These are phyloP conservation scores for Arizona elegans DNA, from an alignment of 2,113 vertebrate genomes.

Conservation along the genomic window DNA sequence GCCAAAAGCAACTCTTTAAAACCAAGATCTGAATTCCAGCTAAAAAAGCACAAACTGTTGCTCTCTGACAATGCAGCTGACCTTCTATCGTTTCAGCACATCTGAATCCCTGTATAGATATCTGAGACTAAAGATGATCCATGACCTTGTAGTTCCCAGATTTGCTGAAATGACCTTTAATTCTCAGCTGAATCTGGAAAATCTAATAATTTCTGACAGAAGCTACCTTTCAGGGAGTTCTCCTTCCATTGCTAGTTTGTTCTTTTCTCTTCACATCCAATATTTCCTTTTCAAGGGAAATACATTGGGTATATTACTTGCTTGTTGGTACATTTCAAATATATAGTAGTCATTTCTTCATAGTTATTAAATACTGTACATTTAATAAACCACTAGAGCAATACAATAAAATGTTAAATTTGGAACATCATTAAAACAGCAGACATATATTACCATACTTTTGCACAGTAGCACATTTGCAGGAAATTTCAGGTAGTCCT, in stretches of 20 bases:
- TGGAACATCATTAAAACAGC: neutral
- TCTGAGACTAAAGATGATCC: neutral
- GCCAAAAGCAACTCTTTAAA: neutral
- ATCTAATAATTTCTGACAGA: neutral
- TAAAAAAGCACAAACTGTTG: neutral
- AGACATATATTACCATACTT: neutral
- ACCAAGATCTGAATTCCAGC: neutral
- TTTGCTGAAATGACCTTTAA: neutral
- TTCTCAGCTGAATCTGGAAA: neutral
- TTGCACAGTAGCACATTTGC: neutral
- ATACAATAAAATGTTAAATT: neutral
- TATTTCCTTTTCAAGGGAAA: neutral
- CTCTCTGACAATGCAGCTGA: neutral
- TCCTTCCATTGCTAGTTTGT: neutral
- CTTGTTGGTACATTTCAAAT: neutral
- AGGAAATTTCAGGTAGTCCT: neutral
- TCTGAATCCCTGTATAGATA: neutral
- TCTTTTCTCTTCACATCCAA: conserved; percentile 12
- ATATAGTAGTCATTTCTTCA: neutral
- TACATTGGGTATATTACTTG: neutral
- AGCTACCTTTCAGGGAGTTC: neutral
- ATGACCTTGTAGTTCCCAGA: neutral
- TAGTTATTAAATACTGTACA: neutral
- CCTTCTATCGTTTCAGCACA: neutral
- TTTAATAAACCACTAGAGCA: neutral